phyloP scores from a whole-genome alignment of 2,888 invertebrate species.

The Pristionchus entomophagus region DNA sequence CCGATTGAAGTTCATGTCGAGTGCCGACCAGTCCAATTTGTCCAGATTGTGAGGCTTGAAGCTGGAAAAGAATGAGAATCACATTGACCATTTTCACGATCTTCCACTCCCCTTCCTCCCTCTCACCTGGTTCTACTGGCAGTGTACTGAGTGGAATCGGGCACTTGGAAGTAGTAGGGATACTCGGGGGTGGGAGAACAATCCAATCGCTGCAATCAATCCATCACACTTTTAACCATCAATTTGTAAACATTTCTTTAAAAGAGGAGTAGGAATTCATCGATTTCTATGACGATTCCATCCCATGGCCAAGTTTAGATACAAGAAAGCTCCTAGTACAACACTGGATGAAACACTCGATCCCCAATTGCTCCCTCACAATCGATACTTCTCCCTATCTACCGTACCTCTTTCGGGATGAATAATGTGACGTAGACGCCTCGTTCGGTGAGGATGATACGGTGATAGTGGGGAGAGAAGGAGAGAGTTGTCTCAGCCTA shows the following conservation, averaged over 20 bases:
- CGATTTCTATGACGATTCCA: too few species aligned
- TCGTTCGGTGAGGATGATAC: conserved; percentile 56
- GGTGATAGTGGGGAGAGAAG: conserved; percentile 69
- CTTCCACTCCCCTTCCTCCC: not conserved
- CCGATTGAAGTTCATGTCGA: conserved; percentile 65
- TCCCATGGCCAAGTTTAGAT: too few species aligned
- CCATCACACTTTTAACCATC: too few species aligned
- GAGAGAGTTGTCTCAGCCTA: conserved; percentile 55
- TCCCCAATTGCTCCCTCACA: too few species aligned
- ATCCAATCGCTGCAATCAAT: not conserved
- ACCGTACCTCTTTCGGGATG: conserved; percentile 14
- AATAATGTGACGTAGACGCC: conserved; percentile 56
- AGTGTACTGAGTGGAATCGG: conserved; percentile 68
- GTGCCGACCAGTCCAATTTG: conserved; percentile 70
- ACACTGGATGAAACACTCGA: too few species aligned
- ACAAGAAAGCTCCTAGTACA: too few species aligned
- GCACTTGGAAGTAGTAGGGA: conserved; percentile 66
- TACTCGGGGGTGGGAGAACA: conserved; percentile 47
- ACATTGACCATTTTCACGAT: not conserved
- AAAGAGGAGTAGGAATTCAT: too few species aligned
- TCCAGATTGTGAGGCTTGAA: conserved; percentile 72
- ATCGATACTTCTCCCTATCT: not conserved
- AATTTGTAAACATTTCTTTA: too few species aligned
- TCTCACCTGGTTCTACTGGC: conserved; percentile 63
- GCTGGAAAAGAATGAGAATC: conserved; percentile 49